Evolutionary conservation across 2,113 vertebrate genomes (phyloP).

Genomic region (Ursus arctos): DNA sequence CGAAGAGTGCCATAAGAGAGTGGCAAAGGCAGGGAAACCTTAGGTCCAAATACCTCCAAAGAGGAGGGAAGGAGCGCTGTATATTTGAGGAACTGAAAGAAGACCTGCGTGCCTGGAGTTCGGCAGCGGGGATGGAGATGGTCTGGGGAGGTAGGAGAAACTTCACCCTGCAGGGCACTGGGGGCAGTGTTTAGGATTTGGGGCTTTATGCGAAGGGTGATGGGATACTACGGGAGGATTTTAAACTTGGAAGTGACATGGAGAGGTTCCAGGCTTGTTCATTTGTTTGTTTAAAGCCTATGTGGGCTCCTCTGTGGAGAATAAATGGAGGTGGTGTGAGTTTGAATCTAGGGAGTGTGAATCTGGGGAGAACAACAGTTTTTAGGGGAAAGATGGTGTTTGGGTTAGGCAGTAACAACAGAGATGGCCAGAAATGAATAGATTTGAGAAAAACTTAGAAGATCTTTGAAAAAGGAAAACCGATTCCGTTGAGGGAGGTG

Average conservation of each 20-base stretch:
- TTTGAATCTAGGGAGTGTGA: not conserved
- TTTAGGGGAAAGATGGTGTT: not conserved
- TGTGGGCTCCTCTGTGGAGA: not conserved
- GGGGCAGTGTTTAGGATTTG: not conserved
- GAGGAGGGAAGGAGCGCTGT: not conserved
- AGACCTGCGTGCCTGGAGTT: not conserved
- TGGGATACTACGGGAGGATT: not conserved
- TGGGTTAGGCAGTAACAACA: not conserved
- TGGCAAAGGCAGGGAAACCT: not conserved
- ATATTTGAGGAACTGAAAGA: not conserved
- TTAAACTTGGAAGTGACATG: not conserved
- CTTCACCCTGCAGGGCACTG: not conserved
- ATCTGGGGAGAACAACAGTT: not conserved
- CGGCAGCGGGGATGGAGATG: not conserved
- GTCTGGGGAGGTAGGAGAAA: not conserved
- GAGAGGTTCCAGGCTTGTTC: not conserved
- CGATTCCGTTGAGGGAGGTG: not conserved
- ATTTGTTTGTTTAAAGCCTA: not conserved
- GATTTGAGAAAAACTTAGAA: not conserved
- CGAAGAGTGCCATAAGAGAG: not conserved
- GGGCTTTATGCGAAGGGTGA: not conserved
- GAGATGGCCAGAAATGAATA: not conserved
- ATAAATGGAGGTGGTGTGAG: not conserved
- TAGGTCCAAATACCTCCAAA: not conserved
- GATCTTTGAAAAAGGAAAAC: not conserved